Conservation (phyloP, 2,888 invertebrate species). For the Teleiodes luculella region DNA sequence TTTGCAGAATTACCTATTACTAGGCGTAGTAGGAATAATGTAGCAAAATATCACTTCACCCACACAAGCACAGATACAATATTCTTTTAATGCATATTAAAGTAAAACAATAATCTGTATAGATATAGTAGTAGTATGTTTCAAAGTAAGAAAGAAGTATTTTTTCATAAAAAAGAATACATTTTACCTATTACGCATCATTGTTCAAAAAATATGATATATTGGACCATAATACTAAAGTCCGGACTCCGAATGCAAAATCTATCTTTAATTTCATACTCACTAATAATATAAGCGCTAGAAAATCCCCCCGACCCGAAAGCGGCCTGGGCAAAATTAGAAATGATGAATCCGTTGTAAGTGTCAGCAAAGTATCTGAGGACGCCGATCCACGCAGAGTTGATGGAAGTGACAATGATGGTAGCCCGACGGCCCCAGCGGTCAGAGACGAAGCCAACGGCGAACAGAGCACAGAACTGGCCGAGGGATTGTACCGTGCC, state of each 20-base stretch:
- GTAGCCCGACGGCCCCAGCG: slow-evolving; percentile 81
- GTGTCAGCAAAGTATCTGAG: slow-evolving; percentile 77
- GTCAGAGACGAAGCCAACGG: slow-evolving; percentile 85
- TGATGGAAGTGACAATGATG: slow-evolving; percentile 73
- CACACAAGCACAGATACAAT: no score
- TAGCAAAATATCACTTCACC: no score
- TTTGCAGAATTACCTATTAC: no score
- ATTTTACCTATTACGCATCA: no score
- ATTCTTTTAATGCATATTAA: no score
- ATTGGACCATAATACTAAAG: no score
- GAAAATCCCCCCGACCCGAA: slow-evolving; percentile 81
- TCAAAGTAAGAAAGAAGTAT: no score
- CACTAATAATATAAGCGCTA: slow-evolving; percentile 84
- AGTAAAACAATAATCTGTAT: no score
- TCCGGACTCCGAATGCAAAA: neutral
- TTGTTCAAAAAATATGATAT: no score
- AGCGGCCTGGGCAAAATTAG: slow-evolving; percentile 83
- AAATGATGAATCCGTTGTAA: slow-evolving; percentile 81
- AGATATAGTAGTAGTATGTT: no score
- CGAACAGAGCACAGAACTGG: slow-evolving; percentile 81
- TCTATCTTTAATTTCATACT: slow-evolving; percentile 24
- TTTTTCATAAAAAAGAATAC: no score
- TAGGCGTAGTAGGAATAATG: no score
- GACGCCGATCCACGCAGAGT: slow-evolving; percentile 81
- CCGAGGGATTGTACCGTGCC: slow-evolving; percentile 84